Percentiles rank a stretch among this genome's conserved stretches.
Evolutionary conservation across 2,888 invertebrate genomes (phyloP).

Genomic region (Cyrtodaria siliqua): DNA sequence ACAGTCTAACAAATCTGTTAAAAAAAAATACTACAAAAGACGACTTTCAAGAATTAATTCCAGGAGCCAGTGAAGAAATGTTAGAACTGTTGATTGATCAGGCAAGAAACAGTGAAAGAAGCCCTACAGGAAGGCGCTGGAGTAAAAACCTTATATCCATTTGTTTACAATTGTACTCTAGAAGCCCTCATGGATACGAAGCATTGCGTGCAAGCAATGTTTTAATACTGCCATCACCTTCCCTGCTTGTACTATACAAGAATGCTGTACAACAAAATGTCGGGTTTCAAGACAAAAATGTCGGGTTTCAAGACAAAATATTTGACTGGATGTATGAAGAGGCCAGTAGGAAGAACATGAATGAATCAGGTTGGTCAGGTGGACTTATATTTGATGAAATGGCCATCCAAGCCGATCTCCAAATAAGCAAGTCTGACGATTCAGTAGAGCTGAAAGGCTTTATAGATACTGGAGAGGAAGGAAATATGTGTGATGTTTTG

Average conservation of each 20-base stretch:
- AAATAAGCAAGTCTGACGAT: slow-evolving; percentile 29
- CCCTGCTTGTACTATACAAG: no score
- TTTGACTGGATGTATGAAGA: slow-evolving; percentile 40
- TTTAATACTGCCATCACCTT: neutral
- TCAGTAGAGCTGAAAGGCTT: slow-evolving; percentile 31
- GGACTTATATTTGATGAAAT: no score
- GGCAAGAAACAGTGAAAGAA: neutral
- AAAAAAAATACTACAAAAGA: no score
- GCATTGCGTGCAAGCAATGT: no score
- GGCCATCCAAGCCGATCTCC: no score
- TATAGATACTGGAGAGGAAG: slow-evolving; percentile 11
- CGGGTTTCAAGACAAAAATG: neutral
- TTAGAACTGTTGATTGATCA: neutral
- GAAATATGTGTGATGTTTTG: no score
- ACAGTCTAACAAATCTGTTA: no score
- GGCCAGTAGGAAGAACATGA: slow-evolving; percentile 15
- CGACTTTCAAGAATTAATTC: neutral
- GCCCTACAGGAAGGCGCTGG: no score
- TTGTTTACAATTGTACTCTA: neutral
- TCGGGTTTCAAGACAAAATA: neutral
- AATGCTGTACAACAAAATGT: neutral
- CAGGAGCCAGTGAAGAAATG: neutral
- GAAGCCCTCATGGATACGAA: neutral
- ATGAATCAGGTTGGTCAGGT: slow-evolving; percentile 7
- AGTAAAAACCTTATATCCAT: neutral